Percentiles rank a stretch among this genome's conserved stretches.
Conservation (phyloP, 2,113 vertebrate species). For the Mirounga angustirostris region DNA sequence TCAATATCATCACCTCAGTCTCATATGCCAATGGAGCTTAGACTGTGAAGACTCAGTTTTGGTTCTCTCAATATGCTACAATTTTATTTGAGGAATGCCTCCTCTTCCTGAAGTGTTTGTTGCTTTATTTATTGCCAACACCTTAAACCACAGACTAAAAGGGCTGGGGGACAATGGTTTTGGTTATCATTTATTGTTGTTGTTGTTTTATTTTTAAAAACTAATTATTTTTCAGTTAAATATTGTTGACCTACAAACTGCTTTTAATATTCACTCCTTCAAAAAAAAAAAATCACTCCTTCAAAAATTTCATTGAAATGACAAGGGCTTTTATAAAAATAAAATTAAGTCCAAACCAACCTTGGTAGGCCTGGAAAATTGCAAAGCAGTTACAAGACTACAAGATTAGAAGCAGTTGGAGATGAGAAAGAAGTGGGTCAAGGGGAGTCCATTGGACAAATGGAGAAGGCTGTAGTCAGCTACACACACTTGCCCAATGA, state of each 20-base stretch:
- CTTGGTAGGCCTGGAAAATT: not conserved
- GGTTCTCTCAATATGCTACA: not conserved
- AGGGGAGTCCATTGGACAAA: not conserved
- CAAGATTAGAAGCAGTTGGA: not conserved
- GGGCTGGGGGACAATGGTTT: not conserved
- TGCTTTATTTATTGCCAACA: not conserved
- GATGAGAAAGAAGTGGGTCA: not conserved
- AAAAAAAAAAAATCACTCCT: not conserved
- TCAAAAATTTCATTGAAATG: not conserved
- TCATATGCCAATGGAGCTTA: not conserved
- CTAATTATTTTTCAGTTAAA: not conserved
- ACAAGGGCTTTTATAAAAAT: not conserved
- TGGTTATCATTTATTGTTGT: not conserved
- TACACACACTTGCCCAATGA: not conserved
- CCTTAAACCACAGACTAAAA: not conserved
- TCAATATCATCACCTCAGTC: not conserved
- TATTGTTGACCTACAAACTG: not conserved
- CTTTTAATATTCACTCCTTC: not conserved
- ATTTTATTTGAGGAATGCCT: not conserved
- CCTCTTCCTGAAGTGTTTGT: not conserved
- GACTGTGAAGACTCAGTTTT: not conserved
- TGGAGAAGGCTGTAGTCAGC: not conserved
- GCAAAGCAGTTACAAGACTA: not conserved
- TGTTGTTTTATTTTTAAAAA: not conserved
- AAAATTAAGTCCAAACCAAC: not conserved